phyloP scores from a whole-genome alignment of 2,113 vertebrate species.

The Uria aalge region DNA sequence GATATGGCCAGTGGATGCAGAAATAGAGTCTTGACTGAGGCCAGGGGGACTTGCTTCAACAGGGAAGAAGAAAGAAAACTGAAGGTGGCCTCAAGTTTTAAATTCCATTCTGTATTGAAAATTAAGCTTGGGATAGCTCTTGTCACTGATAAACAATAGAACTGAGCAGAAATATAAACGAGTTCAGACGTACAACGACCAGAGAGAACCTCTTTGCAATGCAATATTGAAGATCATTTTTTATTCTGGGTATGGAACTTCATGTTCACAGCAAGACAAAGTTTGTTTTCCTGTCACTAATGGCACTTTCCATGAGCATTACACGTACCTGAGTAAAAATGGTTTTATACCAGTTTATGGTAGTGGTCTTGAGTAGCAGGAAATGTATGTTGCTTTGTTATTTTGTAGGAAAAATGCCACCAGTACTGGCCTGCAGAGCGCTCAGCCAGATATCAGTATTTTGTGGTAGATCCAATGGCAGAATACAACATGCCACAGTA shows the following conservation, averaged over 20 bases:
- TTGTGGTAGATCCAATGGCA: constrained; percentile 99
- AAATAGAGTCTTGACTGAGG: background rate
- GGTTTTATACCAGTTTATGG: background rate
- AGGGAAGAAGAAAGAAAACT: background rate
- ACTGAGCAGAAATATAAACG: background rate
- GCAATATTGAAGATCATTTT: background rate
- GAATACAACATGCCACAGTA: constrained; percentile 99
- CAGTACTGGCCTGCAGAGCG: constrained; percentile 99
- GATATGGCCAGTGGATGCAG: background rate
- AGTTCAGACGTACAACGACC: rapidly evolving
- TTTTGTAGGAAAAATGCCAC: constrained; percentile 94
- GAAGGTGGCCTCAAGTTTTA: background rate
- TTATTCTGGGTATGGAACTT: background rate
- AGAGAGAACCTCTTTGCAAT: background rate
- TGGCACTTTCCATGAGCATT: background rate
- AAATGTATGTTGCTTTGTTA: background rate
- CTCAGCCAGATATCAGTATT: constrained; percentile 98
- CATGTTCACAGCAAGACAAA: background rate
- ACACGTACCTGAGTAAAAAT: background rate
- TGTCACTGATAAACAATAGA: background rate
- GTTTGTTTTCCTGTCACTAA: background rate
- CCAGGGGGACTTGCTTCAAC: background rate
- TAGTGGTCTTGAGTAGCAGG: background rate
- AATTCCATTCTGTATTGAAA: background rate
- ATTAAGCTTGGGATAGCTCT: background rate